Evolutionary conservation across 2,888 invertebrate species (phyloP).

Genomic region (Dryococelus australis): DNA sequence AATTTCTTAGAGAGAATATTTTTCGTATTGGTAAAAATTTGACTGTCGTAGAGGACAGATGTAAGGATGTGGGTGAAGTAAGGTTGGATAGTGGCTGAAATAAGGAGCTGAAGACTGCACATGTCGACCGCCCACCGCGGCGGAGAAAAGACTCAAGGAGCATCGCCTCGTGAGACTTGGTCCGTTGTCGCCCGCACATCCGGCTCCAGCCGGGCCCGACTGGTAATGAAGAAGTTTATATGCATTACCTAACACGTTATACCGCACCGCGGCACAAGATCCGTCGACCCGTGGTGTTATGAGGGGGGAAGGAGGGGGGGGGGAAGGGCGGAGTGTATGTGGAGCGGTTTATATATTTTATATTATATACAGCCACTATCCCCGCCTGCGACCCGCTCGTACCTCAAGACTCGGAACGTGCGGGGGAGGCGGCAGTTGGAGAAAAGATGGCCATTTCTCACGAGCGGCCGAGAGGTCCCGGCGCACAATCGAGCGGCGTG

Average conservation of each 20-base stretch:
- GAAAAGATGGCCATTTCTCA: neutral
- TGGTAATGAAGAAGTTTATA: conserved; percentile 42
- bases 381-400: neutral
- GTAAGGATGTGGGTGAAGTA: no score
- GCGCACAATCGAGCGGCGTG: neutral
- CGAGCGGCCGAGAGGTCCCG: neutral
- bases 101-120: no score
- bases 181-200: neutral
- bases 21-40: no score
- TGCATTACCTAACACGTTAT: conserved; percentile 39
- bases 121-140: neutral
- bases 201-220: conserved; percentile 20
- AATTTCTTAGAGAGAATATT: no score
- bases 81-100: no score
- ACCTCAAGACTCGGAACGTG: no score
- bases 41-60: no score
- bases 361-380: neutral
- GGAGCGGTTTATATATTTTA: conserved; percentile 4
- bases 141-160: neutral
- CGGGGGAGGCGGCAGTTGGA: neutral
- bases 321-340: neutral
- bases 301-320: neutral
- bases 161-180: neutral
- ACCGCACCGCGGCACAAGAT: neutral
- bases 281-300: neutral